These are phyloP conservation scores for Lagenorhynchus albirostris DNA, from an alignment of 2,113 vertebrate species.

Conservation along the genomic window DNA sequence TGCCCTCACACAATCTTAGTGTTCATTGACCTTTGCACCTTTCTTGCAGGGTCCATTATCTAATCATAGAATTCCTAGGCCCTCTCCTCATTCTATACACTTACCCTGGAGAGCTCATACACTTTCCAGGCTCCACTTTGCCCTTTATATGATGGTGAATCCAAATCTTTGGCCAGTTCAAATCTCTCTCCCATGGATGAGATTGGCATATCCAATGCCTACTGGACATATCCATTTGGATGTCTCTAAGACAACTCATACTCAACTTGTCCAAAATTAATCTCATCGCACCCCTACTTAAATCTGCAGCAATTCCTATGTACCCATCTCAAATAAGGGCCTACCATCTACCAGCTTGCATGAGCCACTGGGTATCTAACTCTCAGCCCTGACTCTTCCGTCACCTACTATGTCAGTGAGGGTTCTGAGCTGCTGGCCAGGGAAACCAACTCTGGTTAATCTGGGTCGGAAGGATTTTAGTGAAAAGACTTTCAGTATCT, in stretches of 20 bases:
- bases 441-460: background rate
- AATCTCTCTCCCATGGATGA: background rate
- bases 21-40: background rate
- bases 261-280: background rate
- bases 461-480: background rate
- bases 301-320: background rate
- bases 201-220: background rate
- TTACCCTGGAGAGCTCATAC: background rate
- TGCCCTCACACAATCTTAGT: accelerated
- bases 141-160: background rate
- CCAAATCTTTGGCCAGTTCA: background rate
- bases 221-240: background rate
- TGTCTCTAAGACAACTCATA: background rate
- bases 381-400: background rate
- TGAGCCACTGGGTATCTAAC: background rate
- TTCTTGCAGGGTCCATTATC: too few species aligned
- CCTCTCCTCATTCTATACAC: background rate
- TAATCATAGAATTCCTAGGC: background rate
- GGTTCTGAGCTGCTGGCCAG: background rate
- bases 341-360: too few species aligned
- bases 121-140: too few species aligned
- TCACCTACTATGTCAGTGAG: too few species aligned
- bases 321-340: background rate
- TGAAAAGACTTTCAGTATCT: background rate
- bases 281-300: background rate